Conservation (phyloP, 2,113 vertebrate genomes). For the Tinamus guttatus region DNA sequence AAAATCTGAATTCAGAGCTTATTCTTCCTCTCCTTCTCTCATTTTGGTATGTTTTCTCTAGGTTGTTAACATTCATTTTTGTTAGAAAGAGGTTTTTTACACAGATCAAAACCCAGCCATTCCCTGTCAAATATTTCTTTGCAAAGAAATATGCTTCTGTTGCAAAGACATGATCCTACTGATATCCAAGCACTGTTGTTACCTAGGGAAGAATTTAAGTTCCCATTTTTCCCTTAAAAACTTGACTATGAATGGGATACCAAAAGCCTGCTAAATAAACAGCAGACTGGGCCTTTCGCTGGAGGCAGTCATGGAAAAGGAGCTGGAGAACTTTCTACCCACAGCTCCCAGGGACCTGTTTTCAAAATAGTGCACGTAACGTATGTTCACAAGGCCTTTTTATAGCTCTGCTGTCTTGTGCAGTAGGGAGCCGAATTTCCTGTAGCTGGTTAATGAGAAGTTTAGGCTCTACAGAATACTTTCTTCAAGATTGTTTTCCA, state of each 20-base stretch:
- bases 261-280: neutral
- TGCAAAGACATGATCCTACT: neutral
- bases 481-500: neutral
- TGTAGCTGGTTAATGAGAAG: neutral
- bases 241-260: too few relatives aligned
- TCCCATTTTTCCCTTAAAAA: neutral
- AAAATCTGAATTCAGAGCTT: neutral
- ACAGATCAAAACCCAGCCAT: fast-evolving
- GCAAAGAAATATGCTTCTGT: too few relatives aligned
- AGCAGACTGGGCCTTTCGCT: neutral
- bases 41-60: neutral
- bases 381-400: neutral
- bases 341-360: neutral
- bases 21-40: neutral
- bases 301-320: neutral
- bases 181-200: neutral
- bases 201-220: neutral
- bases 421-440: neutral
- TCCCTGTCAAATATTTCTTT: neutral
- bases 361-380: neutral
- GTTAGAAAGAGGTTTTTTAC: neutral
- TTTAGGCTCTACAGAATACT: neutral
- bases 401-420: neutral
- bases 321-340: neutral
- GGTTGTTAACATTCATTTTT: neutral